Percentiles rank a stretch among this genome's conserved stretches.
Evolutionary conservation across 1,140 invertebrate species (phyloP).

Genomic region (Lordiphosa mommai): DNA sequence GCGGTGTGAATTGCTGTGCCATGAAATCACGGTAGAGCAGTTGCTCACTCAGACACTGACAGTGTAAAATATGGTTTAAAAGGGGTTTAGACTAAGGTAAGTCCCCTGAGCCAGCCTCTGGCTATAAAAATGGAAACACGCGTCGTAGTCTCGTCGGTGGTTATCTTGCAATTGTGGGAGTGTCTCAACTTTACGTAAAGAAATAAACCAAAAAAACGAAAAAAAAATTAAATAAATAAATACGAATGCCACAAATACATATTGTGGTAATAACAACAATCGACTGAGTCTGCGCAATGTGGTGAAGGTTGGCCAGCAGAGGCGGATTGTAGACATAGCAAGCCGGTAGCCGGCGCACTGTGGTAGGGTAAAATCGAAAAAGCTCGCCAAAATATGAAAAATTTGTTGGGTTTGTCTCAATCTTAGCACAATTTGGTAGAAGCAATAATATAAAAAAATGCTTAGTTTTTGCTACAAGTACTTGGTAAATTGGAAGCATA

Average conservation of each 20-base stretch:
- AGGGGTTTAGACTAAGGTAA: conserved; percentile 1
- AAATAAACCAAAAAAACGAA: conserved; percentile 63
- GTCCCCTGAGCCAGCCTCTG: conserved; percentile 19
- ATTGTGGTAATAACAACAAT: conserved; percentile 64
- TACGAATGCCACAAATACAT: conserved; percentile 67
- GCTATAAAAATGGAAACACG: background rate
- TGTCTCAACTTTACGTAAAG: conserved; percentile 77
- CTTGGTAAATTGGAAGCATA: too few species aligned
- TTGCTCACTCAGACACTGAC: conserved; percentile 40
- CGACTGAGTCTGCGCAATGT: conserved; percentile 54
- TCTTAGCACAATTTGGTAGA: too few species aligned
- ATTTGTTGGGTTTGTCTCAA: too few species aligned
- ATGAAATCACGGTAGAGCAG: conserved; percentile 68
- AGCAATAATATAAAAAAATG: too few species aligned
- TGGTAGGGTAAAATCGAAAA: too few species aligned
- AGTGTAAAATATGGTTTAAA: background rate
- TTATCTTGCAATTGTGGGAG: conserved; percentile 77
- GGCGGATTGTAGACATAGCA: background rate
- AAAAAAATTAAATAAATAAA: conserved; percentile 61
- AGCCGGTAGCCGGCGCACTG: conserved; percentile 10
- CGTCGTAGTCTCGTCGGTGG: conserved; percentile 32
- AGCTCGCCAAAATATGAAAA: too few species aligned
- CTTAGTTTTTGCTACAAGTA: too few species aligned
- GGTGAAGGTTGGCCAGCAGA: conserved; percentile 53
- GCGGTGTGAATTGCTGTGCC: conserved; percentile 72